These are phyloP conservation scores for Erynnis tages DNA, from an alignment of 2,888 invertebrate genomes.

Conservation along the genomic window DNA sequence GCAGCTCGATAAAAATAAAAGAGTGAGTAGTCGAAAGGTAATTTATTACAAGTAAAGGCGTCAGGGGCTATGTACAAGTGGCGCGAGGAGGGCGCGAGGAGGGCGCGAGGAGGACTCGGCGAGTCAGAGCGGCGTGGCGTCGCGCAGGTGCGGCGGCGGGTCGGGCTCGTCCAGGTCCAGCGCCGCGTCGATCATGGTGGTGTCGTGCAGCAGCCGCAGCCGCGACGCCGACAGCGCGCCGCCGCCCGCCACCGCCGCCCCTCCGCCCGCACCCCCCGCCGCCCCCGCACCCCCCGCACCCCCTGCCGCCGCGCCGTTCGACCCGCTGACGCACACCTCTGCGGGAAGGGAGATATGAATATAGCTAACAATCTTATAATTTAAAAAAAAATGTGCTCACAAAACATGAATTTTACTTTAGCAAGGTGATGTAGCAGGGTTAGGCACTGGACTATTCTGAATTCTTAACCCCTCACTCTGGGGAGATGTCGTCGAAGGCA, in stretches of 20 bases:
- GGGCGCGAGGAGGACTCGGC: neutral
- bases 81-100: neutral
- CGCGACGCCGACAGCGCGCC: conserved; percentile 84
- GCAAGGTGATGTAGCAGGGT: too few relatives aligned
- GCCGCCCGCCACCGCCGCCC: conserved; percentile 55
- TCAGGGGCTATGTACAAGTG: conserved; percentile 17
- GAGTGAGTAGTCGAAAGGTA: conserved; percentile 7
- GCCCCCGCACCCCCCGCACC: conserved; percentile 30
- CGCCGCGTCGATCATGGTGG: conserved; percentile 95
- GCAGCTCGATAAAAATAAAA: neutral
- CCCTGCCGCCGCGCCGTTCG: conserved; percentile 31
- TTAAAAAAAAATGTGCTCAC: too few relatives aligned
- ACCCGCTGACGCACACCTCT: conserved; percentile 40
- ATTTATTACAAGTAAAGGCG: conserved; percentile 18
- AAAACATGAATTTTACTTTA: too few relatives aligned
- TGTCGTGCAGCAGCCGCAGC: conserved; percentile 90
- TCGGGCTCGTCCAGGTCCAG: conserved; percentile 93
- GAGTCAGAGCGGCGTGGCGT: conserved; percentile 33
- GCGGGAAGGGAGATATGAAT: too few relatives aligned
- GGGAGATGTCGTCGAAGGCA: too few relatives aligned
- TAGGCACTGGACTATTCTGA: too few relatives aligned
- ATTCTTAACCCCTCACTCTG: too few relatives aligned
- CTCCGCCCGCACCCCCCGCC: conserved; percentile 38
- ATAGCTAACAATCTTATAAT: too few relatives aligned
- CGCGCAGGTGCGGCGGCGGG: conserved; percentile 32